phyloP scores from a whole-genome alignment of 1,140 invertebrate species.

The Pararge aegeria region DNA sequence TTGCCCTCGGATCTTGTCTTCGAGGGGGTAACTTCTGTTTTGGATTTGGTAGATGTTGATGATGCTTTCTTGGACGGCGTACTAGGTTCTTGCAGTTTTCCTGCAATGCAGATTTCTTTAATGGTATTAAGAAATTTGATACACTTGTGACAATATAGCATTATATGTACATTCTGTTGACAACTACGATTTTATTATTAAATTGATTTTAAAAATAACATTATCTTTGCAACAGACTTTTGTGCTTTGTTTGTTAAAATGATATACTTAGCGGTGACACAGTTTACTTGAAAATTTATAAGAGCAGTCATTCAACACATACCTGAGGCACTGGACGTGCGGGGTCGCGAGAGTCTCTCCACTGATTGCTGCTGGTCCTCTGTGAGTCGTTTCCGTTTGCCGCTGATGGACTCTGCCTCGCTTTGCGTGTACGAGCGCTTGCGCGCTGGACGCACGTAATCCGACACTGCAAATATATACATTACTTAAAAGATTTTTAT shows the following conservation, averaged over 20 bases:
- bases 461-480: constrained; percentile 19
- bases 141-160: too few species aligned
- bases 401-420: constrained; percentile 41
- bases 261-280: too few species aligned
- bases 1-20: constrained; percentile 34
- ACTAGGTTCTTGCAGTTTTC: constrained; percentile 33
- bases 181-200: too few species aligned
- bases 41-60: constrained; percentile 19
- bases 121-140: too few species aligned
- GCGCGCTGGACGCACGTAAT: constrained; percentile 31
- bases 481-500: too few species aligned
- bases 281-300: too few species aligned
- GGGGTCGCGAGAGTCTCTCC: constrained; percentile 41
- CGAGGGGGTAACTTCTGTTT: constrained; percentile 33
- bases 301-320: background rate
- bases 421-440: constrained; percentile 64
- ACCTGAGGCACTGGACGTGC: constrained; percentile 55
- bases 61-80: constrained; percentile 44
- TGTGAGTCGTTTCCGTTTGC: constrained; percentile 47
- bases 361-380: constrained; percentile 42
- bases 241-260: too few species aligned
- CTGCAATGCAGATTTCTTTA: constrained; percentile 29
- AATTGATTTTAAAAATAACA: too few species aligned
- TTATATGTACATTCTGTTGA: too few species aligned
- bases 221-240: too few species aligned